Evolutionary conservation across 2,113 vertebrate species (phyloP).

Genomic region (Oreotrochilus melanogaster): DNA sequence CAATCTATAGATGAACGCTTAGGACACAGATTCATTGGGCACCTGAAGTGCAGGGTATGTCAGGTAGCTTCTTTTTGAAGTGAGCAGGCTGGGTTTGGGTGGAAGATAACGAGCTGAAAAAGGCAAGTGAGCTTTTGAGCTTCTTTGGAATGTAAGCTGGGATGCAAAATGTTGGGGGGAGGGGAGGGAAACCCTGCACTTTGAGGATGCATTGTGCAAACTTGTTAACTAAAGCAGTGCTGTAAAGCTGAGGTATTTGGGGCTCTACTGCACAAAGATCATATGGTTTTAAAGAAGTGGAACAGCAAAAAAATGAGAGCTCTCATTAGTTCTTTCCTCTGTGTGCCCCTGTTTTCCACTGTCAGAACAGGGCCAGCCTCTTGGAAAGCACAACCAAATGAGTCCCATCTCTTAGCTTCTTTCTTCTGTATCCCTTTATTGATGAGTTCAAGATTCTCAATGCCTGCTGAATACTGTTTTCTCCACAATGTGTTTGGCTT

Average conservation of each 20-base stretch:
- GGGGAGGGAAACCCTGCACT: accelerated
- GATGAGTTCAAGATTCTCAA: background rate
- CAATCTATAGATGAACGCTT: background rate
- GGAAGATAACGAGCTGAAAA: background rate
- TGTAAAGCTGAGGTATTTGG: background rate
- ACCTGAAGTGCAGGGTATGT: background rate
- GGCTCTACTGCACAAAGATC: background rate
- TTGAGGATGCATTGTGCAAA: background rate
- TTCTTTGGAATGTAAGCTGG: background rate
- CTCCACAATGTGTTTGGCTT: background rate
- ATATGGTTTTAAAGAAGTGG: background rate
- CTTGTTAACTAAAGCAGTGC: background rate
- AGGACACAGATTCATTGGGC: background rate
- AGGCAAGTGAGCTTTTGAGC: background rate
- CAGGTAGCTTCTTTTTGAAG: background rate
- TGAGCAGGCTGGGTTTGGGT: background rate
- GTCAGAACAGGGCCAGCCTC: background rate
- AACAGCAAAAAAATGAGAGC: background rate
- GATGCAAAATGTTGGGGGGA: background rate
- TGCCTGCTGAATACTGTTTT: background rate
- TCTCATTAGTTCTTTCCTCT: background rate
- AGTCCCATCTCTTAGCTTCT: background rate
- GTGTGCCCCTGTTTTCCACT: background rate
- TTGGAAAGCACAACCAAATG: background rate
- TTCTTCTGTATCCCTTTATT: background rate